Evolutionary conservation across 2,113 vertebrate genomes (phyloP), one percentile per base, ranked within the genome.

Genomic region (Lynx canadensis): DNA sequence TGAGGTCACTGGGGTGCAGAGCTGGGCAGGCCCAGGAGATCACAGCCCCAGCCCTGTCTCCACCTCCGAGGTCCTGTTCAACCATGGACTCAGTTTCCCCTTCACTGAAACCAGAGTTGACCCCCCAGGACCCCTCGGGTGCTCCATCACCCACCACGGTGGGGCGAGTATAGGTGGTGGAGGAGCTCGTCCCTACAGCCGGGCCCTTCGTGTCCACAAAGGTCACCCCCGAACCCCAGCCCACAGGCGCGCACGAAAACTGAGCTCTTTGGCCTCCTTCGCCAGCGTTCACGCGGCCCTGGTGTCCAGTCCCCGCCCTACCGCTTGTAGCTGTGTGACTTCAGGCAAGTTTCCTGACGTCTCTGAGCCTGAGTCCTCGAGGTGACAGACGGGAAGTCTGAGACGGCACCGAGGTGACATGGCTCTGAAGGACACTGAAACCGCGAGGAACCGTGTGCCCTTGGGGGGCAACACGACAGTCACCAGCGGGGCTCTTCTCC

Each of bases 371-470:
- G 2, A 41, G 68, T 13, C 29, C 7, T 0, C 14, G 8, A 19
- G 50, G 41, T 23, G 25, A 80, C 19, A 15, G 68, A 25, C 48
- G 12, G 6, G 82, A 25, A 31, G 79, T 12, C 45, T 1, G 3
- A 41, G 27, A 57, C 3, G 4, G 33, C 5, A 0, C 1, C 7
- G 1, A 52, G 10, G 63, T 0, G 1, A 15, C 6, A 1, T 1
- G 0, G 27, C 16, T 69, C 55, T 18, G 6, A 3, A 41, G 65
- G 69, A 36, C 5, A 1, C 0, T 0, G 33, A 23, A 11, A 13
- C 9, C 0, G 1, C 4, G 7, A 23, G 13, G 60, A n/a, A 13
- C 15, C 0, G 0, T 29, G n/a, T 23, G n/a, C 1, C 0, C 25
- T 23, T 4, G 21, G 63, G 33, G 3, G 25, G 41, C 33, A 4